Evolutionary conservation across 2,113 vertebrate species (phyloP).

Genomic region (Rhodinocichla rosea): DNA sequence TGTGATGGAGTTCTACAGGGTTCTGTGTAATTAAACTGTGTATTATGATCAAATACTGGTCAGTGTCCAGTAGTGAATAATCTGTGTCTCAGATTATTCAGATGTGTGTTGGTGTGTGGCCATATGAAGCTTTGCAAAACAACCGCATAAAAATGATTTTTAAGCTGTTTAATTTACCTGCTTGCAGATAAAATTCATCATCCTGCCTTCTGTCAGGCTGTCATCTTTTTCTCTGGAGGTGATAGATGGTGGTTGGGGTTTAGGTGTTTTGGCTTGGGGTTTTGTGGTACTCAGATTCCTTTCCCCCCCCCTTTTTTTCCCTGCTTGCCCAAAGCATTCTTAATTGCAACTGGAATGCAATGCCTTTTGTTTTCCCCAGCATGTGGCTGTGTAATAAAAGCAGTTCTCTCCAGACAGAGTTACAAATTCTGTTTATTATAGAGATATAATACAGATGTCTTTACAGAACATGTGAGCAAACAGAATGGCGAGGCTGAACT

Average conservation of each 20-base stretch:
- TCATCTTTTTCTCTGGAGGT: not conserved
- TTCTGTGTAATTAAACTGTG: not conserved
- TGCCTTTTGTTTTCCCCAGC: not conserved
- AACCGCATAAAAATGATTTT: not conserved
- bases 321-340: not conserved
- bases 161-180: not conserved
- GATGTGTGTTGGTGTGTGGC: not conserved
- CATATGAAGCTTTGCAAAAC: not conserved
- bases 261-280: not conserved
- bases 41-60: not conserved
- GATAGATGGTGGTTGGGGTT: not conserved
- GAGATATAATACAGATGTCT: not conserved
- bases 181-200: not conserved
- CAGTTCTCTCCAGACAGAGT: not conserved
- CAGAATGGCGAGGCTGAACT: not conserved
- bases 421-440: not conserved
- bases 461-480: not conserved
- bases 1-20: accelerated
- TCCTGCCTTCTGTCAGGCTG: not conserved
- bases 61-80: not conserved
- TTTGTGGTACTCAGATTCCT: not conserved
- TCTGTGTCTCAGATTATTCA: not conserved
- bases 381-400: not conserved
- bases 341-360: not conserved
- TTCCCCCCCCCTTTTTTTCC: too few species aligned